Evolutionary conservation across 2,888 invertebrate genomes (phyloP).

Genomic region (Erpobdella octoculata): DNA sequence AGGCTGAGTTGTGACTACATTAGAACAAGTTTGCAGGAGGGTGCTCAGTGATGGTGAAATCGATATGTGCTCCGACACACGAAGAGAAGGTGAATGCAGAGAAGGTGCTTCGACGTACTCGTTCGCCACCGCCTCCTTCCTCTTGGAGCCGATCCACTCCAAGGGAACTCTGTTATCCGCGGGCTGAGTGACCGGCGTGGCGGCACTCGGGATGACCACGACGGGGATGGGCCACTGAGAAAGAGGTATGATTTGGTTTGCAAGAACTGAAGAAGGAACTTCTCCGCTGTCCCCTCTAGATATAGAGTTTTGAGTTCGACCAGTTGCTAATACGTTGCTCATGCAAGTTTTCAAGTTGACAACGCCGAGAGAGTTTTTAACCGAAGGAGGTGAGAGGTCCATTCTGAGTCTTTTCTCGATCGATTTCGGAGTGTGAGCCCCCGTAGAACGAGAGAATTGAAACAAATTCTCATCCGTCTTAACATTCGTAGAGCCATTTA

Average conservation of each 20-base stretch:
- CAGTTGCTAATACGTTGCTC: background rate
- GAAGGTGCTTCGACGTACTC: slow-evolving; percentile 31
- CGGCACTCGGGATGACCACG: background rate
- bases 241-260: slow-evolving; percentile 22
- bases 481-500: too few species aligned
- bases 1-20: background rate
- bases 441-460: too few species aligned
- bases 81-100: slow-evolving; percentile 6
- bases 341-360: background rate
- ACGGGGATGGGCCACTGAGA: slow-evolving; percentile 23
- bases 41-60: background rate
- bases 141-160: background rate
- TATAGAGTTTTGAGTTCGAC: background rate
- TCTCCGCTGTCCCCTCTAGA: background rate
- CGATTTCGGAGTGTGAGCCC: too few species aligned
- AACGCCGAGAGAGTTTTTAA: background rate
- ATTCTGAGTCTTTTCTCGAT: too few species aligned
- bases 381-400: too few species aligned
- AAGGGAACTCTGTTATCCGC: background rate
- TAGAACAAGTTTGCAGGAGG: too few species aligned
- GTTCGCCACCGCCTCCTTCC: slow-evolving; percentile 19
- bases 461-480: too few species aligned
- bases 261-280: too few species aligned
- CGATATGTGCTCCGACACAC: background rate
- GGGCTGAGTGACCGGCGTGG: background rate